Percentiles rank a stretch among this genome's conserved stretches.
These are phyloP conservation scores for Sesamia nonagrioides DNA, from an alignment of 1,140 invertebrate species.

Conservation along the genomic window DNA sequence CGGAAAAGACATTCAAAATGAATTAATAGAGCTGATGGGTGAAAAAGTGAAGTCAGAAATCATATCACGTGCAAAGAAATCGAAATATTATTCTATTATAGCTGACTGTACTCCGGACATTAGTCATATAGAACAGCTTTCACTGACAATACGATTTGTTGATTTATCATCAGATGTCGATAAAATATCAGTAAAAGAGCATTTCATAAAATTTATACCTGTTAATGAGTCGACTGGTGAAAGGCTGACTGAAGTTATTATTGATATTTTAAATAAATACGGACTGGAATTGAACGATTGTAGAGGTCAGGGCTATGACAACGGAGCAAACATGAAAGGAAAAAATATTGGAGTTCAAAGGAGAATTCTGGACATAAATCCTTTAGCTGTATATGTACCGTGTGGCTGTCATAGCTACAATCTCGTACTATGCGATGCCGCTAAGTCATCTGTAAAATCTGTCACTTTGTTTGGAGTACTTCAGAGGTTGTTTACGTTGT, in stretches of 20 bases:
- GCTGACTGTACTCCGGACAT: conserved; percentile 57
- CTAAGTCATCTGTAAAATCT: conserved; percentile 52
- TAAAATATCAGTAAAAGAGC: conserved; percentile 61
- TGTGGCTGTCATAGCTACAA: conserved; percentile 41
- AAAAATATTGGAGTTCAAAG: too few relatives aligned
- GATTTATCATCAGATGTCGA: conserved; percentile 53
- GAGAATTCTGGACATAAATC: too few relatives aligned
- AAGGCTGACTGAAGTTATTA: too few relatives aligned
- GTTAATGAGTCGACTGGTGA: too few relatives aligned
- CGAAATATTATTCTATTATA: conserved; percentile 61
- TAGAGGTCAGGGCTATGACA: too few relatives aligned
- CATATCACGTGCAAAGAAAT: conserved; percentile 56
- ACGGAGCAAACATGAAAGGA: too few relatives aligned
- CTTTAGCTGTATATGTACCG: conserved; percentile 41
- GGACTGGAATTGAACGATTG: too few relatives aligned
- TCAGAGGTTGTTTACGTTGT: conserved; percentile 60
- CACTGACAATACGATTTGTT: conserved; percentile 60
- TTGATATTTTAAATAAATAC: too few relatives aligned
- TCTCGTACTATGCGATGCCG: conserved; percentile 40
- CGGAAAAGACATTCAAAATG: conserved; percentile 63
- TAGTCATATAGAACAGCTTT: conserved; percentile 59
- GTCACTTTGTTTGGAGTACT: conserved; percentile 62
- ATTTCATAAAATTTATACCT: conserved; percentile 60
- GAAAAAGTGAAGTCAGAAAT: conserved; percentile 60
- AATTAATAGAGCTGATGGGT: conserved; percentile 59